Evolutionary conservation across 1,140 invertebrate species (phyloP), one percentile per base, ranked within the genome.

Genomic region (Diprion similis): DNA sequence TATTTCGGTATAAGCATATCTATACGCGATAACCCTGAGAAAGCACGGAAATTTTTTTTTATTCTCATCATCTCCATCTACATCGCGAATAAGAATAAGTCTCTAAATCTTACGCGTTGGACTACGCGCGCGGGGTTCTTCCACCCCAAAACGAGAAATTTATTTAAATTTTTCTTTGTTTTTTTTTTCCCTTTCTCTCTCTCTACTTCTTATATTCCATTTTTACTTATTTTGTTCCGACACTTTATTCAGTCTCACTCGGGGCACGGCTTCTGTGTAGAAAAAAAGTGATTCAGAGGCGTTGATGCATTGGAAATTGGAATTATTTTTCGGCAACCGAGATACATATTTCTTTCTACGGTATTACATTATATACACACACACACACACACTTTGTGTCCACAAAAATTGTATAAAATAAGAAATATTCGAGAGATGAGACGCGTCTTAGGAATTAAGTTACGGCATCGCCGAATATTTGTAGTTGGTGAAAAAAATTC

Each of bases 51-150:
- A 37, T 37, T 37, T 37, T 37, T 37, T 66, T 46, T 18, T 70
- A 66, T 70, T 70, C 46, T 73, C 66, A 69, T 73, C 24, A 37
- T 37, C 6, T 37, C 24, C 24, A 37, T 46, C 47, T 37, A 17
- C 15, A 48, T 51, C 71, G 13, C 66, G 59, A 45, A 68, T 18
- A 46, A 46, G 48, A 69, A 68, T 3, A 37, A 45, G 24, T 37
- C 37, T 73, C 19, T 46, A 37, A 70, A 70, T 68, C 47, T 70
- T 59, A 17, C 51, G 51, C 24, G 24, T 37, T 37, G 24, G 17
- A 71, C 64, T 37, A 6, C 3, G 45, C 46, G 51, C 46, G 51
- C 45, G 68, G n/a, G 68, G 59, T 70, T 18, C 10, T 66, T 68
- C 19, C 46, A 13, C 6, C 59, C 24, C 24, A 17, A 59, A 59